These are phyloP conservation scores for Phalacrocorax carbo DNA, from an alignment of 2,113 vertebrate genomes.

Conservation along the genomic window DNA sequence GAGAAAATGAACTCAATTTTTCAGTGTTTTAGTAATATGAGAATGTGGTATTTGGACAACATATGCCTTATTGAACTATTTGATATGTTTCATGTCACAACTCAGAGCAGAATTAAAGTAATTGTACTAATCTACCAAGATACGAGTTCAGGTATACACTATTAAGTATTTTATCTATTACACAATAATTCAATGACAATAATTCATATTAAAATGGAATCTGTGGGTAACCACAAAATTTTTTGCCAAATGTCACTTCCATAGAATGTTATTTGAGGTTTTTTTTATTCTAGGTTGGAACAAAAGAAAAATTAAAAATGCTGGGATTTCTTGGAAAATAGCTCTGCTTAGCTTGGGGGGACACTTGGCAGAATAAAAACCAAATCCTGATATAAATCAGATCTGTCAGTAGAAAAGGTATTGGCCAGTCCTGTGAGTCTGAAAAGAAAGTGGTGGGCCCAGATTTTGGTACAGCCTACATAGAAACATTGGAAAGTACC, in stretches of 20 bases:
- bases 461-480: background rate
- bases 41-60: background rate
- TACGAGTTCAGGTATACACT: background rate
- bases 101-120: background rate
- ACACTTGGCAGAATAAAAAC: background rate
- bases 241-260: background rate
- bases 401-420: background rate
- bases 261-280: background rate
- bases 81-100: background rate
- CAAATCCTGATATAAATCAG: background rate
- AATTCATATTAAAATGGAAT: background rate
- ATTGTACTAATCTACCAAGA: background rate
- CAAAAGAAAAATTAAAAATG: background rate
- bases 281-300: background rate
- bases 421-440: background rate
- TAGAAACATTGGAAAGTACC: background rate
- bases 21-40: background rate
- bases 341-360: background rate
- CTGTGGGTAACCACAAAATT: background rate
- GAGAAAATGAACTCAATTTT: slow-evolving; percentile 32
- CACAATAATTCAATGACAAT: background rate
- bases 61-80: background rate
- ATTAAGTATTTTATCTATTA: background rate
- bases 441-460: background rate
- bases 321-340: background rate